A percentile compares a stretch with the other conserved stretches of the same genome.
These are phyloP conservation scores for Nibea albiflora DNA, from an alignment of 2,113 vertebrate species.

Conservation along the genomic window DNA sequence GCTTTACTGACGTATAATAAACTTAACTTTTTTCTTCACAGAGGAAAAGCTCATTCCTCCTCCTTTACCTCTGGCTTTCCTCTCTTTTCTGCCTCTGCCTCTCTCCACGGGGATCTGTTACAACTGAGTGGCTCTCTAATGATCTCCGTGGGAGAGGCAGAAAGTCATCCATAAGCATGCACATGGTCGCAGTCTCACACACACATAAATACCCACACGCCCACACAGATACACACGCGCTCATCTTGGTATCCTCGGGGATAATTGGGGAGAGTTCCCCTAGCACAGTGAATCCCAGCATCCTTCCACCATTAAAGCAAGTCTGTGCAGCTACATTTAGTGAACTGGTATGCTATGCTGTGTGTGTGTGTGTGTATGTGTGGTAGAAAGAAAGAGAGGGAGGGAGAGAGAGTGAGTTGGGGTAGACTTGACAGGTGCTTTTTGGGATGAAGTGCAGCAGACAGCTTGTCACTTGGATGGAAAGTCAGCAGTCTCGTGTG, in stretches of 20 bases:
- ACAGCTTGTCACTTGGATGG: constrained; percentile 71
- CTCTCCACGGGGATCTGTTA: constrained; percentile 63
- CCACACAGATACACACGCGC: constrained; percentile 19
- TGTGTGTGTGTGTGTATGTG: constrained; percentile 20
- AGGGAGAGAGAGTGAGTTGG: not conserved
- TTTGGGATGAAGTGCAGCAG: constrained; percentile 59
- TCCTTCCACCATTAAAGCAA: constrained; percentile 60
- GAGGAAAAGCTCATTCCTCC: constrained; percentile 18
- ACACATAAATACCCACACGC: constrained; percentile 14
- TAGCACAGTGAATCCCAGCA: constrained; percentile 53
- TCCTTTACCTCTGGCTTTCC: constrained; percentile 44
- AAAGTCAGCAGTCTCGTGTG: constrained; percentile 44
- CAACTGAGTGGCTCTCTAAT: constrained; percentile 75
- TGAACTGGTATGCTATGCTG: constrained; percentile 32
- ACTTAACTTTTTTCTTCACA: constrained; percentile 25
- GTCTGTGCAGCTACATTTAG: constrained; percentile 50
- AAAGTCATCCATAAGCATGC: constrained; percentile 66
- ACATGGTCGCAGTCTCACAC: constrained; percentile 47
- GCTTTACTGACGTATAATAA: constrained; percentile 1
- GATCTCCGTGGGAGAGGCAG: constrained; percentile 73
- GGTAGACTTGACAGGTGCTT: constrained; percentile 66
- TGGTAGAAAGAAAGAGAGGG: not conserved
- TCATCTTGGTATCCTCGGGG: constrained; percentile 54
- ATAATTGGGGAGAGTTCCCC: constrained; percentile 71
- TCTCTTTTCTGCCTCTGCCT: constrained; percentile 34